Conservation (phyloP, 2,888 invertebrate genomes). For the Pimpla rufipes region DNA sequence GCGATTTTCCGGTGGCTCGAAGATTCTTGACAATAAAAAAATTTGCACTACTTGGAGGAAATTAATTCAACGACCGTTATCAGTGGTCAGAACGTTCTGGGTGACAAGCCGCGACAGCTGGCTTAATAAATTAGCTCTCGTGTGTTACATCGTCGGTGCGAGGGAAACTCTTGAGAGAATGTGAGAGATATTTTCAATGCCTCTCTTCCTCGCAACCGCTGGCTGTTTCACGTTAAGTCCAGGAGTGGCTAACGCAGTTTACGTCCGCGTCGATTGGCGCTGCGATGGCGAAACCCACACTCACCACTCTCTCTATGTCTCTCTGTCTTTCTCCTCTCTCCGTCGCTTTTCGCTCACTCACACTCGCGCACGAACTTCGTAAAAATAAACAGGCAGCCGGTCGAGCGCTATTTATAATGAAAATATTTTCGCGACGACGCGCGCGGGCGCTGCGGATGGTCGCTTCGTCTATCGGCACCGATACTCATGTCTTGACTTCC, state of each 20-base stretch:
- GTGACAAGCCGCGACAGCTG: no score
- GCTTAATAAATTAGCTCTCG: no score
- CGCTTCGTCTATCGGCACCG: conserved; percentile 73
- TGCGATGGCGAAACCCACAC: neutral
- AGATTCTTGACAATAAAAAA: no score
- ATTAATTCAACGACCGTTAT: no score
- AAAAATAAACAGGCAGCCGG: conserved; percentile 79
- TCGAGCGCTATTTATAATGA: conserved; percentile 82
- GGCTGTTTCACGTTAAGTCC: conserved; percentile 20
- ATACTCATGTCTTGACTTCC: conserved; percentile 59
- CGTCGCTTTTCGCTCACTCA: neutral
- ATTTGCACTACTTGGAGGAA: no score
- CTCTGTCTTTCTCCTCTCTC: neutral
- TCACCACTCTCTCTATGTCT: neutral
- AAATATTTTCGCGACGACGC: conserved; percentile 81
- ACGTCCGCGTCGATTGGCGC: conserved; percentile 47
- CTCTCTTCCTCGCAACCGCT: neutral
- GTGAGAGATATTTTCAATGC: no score
- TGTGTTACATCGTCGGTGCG: no score
- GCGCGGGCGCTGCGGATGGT: conserved; percentile 69
- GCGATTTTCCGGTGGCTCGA: no score
- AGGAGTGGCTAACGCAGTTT: conserved; percentile 23
- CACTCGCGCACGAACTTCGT: conserved; percentile 67
- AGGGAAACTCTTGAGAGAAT: no score
- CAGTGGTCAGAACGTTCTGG: no score